Conservation (phyloP, 2,888 invertebrate species). For the Pollenia griseotomentosa region DNA sequence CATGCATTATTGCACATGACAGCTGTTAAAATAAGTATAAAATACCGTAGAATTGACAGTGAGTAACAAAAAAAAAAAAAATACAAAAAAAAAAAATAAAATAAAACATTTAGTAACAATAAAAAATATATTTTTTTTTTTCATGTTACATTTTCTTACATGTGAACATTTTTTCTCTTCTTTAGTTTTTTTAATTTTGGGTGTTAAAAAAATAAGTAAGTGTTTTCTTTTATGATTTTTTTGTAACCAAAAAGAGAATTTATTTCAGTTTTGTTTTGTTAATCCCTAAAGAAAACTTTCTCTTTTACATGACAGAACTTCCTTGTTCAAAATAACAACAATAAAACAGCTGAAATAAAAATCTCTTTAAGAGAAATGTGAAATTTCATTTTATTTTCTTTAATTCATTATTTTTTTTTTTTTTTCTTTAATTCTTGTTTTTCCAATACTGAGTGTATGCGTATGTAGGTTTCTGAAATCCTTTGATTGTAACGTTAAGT, state of each 20-base stretch:
- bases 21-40: slow-evolving; percentile 67
- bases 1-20: slow-evolving; percentile 70
- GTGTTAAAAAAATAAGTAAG: slow-evolving; percentile 18
- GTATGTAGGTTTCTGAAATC: slow-evolving; percentile 58
- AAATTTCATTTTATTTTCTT: slow-evolving; percentile 71
- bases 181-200: slow-evolving; percentile 12
- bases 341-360: slow-evolving; percentile 75
- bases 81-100: too few species aligned
- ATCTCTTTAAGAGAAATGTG: slow-evolving; percentile 70
- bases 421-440: slow-evolving; percentile 2
- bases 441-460: slow-evolving; percentile 40
- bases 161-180: slow-evolving; percentile 14
- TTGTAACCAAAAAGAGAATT: not conserved
- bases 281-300: slow-evolving; percentile 62
- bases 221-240: slow-evolving; percentile 46
- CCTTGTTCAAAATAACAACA: slow-evolving; percentile 23
- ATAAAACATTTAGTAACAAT: slow-evolving; percentile 37
- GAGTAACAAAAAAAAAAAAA: slow-evolving; percentile 20
- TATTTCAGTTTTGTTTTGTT: slow-evolving; percentile 20
- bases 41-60: slow-evolving; percentile 59
- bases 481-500: slow-evolving; percentile 35
- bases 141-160: not conserved
- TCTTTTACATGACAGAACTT: slow-evolving; percentile 47
- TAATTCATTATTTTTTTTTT: slow-evolving; percentile 48
- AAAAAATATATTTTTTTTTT: slow-evolving; percentile 18